phyloP scores from a whole-genome alignment of 2,888 invertebrate species.

The Nineta flava region DNA sequence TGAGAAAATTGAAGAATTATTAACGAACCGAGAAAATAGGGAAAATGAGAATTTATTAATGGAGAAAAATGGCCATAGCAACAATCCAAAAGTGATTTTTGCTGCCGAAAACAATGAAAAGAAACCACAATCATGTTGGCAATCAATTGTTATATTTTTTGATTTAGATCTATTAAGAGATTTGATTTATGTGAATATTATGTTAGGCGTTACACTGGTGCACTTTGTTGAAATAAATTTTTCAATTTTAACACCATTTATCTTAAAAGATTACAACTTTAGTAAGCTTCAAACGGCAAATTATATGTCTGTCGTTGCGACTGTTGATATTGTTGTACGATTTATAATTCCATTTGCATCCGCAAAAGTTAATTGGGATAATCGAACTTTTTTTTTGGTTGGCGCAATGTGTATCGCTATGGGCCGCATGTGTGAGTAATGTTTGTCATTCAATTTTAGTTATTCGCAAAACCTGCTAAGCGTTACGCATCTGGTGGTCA shows the following conservation, averaged over 20 bases:
- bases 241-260: slow-evolving; percentile 54
- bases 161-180: slow-evolving; percentile 54
- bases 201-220: slow-evolving; percentile 53
- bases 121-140: slow-evolving; percentile 29
- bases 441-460: too few species aligned
- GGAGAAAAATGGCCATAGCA: neutral
- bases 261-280: slow-evolving; percentile 50
- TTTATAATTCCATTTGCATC: slow-evolving; percentile 53
- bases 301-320: slow-evolving; percentile 52
- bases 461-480: too few species aligned
- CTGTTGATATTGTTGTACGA: slow-evolving; percentile 45
- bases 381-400: slow-evolving; percentile 50
- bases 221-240: slow-evolving; percentile 59
- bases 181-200: slow-evolving; percentile 51
- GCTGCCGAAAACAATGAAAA: slow-evolving; percentile 19
- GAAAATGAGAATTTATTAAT: too few species aligned
- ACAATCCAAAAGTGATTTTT: slow-evolving; percentile 1
- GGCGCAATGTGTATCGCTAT: slow-evolving; percentile 49
- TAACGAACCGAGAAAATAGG: too few species aligned
- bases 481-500: too few species aligned
- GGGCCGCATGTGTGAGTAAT: slow-evolving; percentile 42
- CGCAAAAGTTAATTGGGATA: slow-evolving; percentile 52
- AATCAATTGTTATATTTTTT: slow-evolving; percentile 46
- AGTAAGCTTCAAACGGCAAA: slow-evolving; percentile 42
- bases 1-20: too few species aligned